Base-by-base conservation (phyloP, 2,113 vertebrate genomes). In the Paedocypris sp. region DNA sequence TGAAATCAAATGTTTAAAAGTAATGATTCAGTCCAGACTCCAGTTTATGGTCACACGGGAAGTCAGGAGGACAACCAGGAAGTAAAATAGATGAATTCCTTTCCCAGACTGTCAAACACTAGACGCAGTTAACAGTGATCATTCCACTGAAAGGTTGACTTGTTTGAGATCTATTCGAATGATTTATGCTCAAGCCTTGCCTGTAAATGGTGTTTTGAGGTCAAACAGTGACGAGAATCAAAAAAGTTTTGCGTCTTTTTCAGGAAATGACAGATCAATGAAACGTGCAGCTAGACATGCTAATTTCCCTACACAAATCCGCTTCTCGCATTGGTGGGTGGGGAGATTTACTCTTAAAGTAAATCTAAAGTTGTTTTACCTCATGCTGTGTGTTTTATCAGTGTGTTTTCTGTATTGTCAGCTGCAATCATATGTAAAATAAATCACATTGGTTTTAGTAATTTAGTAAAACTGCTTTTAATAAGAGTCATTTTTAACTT, bases 1-100 rank as follows among this genome's bases (percentile, higher is more conserved):
- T 12, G 35, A 1, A 18, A 7, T 53, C 5, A 53, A 53, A 16
- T 10, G 6, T 3, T 18, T 16, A 19, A 10, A 32, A 36, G 19
- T 8, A 2, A 18, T 16, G 19, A 1, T 36, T 22, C 50, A 23
- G 23, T 29, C 11, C 10, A 42, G 23, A 57, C 25, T 16, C 25
- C 15, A 29, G 4, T 12, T 38, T 42, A 6, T 8, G 4, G 4
- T 57, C 15, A 28, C n/a, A 16, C n/a, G n/a, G n/a, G n/a, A n/a
- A n/a, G n/a, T n/a, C n/a, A n/a, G n/a, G n/a, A n/a, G n/a, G 15
- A 29, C 6, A 57, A 57, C 38, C 7, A 57, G 53, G 53, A 57
- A 43, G 53, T 43, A 38, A 39, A 39, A 54, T 22, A 13, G 16
- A 20, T 3, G 6, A 19, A 13, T 6, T 18, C 20, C 47, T 50